These are phyloP conservation scores for Albula goreensis DNA, from an alignment of 2,113 vertebrate genomes.

Conservation along the genomic window DNA sequence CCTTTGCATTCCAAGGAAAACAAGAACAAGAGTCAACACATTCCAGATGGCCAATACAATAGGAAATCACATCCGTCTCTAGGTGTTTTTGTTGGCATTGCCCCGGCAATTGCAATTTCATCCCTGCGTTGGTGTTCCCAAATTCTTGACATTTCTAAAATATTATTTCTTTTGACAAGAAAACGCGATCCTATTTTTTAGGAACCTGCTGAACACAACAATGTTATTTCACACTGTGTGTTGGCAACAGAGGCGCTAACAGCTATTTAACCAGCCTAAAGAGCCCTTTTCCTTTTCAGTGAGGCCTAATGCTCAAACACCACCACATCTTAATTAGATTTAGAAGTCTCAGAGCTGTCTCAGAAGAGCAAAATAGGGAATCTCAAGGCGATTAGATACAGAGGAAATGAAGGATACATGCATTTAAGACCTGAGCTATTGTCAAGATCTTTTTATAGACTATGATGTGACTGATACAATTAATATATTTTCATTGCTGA, in stretches of 20 bases:
- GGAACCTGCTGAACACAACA: conserved; percentile 41
- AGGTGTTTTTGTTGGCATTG: conserved; percentile 76
- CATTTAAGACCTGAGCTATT: not conserved
- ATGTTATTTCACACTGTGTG: conserved; percentile 49
- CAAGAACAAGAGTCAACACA: conserved; percentile 65
- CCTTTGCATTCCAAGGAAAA: conserved; percentile 67
- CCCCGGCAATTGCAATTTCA: conserved; percentile 78
- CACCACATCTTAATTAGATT: no score
- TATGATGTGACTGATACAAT: not conserved
- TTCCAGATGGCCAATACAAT: conserved; percentile 69
- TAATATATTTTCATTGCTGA: not conserved
- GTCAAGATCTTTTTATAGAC: not conserved
- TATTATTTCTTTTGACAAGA: conserved; percentile 52
- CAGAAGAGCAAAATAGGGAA: not conserved
- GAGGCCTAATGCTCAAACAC: conserved; percentile 26
- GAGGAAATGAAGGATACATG: not conserved
- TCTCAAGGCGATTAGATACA: not conserved
- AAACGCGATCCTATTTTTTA: conserved; percentile 48
- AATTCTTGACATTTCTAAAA: conserved; percentile 79
- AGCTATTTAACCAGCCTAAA: conserved; percentile 25
- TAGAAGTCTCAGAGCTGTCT: not conserved
- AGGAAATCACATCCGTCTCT: conserved; percentile 77
- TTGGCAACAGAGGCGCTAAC: conserved; percentile 28
- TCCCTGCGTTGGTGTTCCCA: conserved; percentile 74
- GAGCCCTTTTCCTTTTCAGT: conserved; percentile 33